Evolutionary conservation across 1,140 invertebrate genomes (phyloP).

Genomic region (Oreohelix idahoensis): DNA sequence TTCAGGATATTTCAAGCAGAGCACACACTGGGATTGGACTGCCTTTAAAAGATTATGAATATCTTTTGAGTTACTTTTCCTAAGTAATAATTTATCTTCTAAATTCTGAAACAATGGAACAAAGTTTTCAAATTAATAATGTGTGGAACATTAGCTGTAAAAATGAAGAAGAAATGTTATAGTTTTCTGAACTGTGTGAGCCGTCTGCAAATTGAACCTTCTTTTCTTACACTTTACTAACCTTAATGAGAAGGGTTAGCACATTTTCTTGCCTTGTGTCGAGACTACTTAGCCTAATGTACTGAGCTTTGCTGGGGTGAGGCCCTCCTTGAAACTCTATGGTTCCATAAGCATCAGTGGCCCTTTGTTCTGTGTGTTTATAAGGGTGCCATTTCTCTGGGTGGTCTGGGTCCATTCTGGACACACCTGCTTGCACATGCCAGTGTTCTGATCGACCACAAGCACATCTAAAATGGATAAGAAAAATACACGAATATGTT

Average conservation of each 20-base stretch:
- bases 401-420: slow-evolving; percentile 18
- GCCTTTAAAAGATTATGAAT: too few species aligned
- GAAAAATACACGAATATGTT: neutral
- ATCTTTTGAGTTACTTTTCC: too few species aligned
- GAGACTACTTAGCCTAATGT: slow-evolving; percentile 87
- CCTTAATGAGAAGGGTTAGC: slow-evolving; percentile 86
- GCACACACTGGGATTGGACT: too few species aligned
- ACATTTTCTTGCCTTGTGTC: slow-evolving; percentile 94
- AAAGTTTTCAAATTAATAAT: too few species aligned
- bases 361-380: slow-evolving; percentile 84
- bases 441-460: slow-evolving; percentile 64
- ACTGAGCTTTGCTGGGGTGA: slow-evolving; percentile 97
- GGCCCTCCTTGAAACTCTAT: slow-evolving; percentile 95
- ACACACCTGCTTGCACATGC: slow-evolving; percentile 50
- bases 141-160: too few species aligned
- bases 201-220: too few species aligned
- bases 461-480: slow-evolving; percentile 57
- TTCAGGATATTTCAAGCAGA: too few species aligned
- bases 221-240: too few species aligned
- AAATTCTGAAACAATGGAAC: too few species aligned
- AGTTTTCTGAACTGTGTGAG: too few species aligned
- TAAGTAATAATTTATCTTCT: too few species aligned
- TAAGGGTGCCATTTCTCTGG: slow-evolving; percentile 78
- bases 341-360: slow-evolving; percentile 96
- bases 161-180: too few species aligned